These are phyloP conservation scores for Stichopus horrens DNA, from an alignment of 53 echinoderm and acorn worm genomes.

Conservation along the genomic window DNA sequence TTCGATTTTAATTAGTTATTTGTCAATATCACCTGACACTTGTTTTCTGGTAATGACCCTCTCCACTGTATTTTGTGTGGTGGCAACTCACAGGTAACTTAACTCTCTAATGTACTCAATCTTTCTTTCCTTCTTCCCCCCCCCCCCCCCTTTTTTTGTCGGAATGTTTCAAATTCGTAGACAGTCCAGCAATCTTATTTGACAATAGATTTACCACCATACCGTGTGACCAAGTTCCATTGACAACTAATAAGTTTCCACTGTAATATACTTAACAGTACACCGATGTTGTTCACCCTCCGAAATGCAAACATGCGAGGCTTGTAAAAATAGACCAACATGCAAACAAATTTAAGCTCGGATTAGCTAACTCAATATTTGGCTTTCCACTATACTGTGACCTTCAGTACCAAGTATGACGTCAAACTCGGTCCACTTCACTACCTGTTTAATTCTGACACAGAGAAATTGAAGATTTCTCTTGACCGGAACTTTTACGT, in stretches of 20 bases:
- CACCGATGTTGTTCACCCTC: constrained; percentile 1
- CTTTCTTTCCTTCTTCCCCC: not conserved
- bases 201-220: no score
- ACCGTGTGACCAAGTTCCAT: no score
- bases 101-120: not conserved
- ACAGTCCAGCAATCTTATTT: no score
- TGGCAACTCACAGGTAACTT: no score
- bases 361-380: not conserved
- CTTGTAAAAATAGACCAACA: not conserved
- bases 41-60: no score
- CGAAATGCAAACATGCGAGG: not conserved
- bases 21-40: no score
- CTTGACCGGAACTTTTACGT: not conserved
- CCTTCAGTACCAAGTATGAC: not conserved
- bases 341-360: not conserved
- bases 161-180: no score
- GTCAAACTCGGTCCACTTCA: not conserved
- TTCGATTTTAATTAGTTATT: no score
- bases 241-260: no score
- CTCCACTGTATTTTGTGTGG: no score
- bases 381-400: not conserved
- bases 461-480: not conserved
- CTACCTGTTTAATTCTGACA: not conserved
- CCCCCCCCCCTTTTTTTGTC: not conserved
- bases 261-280: not conserved